phyloP scores from a whole-genome alignment of 2,888 invertebrate genomes.

The Brenthis ino region DNA sequence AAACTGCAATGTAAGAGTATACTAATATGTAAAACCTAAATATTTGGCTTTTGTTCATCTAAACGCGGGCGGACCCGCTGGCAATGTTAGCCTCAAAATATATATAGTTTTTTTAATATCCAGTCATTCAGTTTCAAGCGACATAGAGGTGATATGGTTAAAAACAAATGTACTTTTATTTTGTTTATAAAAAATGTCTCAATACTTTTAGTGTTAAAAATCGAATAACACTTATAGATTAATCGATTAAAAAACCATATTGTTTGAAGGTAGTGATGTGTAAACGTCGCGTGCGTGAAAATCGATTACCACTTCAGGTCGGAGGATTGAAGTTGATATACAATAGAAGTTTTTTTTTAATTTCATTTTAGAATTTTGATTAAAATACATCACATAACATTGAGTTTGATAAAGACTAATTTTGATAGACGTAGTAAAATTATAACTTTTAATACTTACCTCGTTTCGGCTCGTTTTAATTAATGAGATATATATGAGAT shows the following conservation, averaged over 20 bases:
- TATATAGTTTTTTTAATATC: no score
- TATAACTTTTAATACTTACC: no score
- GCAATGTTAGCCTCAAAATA: no score
- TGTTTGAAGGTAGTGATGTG: conserved; percentile 26
- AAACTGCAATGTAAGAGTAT: no score
- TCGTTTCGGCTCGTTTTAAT: no score
- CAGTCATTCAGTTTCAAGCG: no score
- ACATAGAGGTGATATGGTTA: neutral
- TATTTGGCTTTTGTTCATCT: no score
- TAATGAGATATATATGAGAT: no score
- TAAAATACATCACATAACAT: neutral
- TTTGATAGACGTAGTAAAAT: no score
- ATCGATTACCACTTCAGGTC: conserved; percentile 23
- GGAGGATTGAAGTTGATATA: conserved; percentile 11
- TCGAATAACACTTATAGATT: neutral
- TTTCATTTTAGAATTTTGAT: conserved; percentile 3
- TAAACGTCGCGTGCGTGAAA: conserved; percentile 27
- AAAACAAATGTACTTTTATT: neutral
- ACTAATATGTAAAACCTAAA: no score
- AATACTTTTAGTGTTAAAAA: conserved; percentile 13
- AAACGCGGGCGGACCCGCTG: no score
- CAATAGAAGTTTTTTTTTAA: conserved; percentile 9
- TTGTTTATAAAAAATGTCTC: neutral
- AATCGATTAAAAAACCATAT: conserved; percentile 11
- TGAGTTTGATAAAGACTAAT: no score